Percentiles rank a stretch among this genome's conserved stretches.
These are phyloP conservation scores for Cyanoramphus novaezelandiae DNA, from an alignment of 2,113 vertebrate genomes.

Conservation along the genomic window DNA sequence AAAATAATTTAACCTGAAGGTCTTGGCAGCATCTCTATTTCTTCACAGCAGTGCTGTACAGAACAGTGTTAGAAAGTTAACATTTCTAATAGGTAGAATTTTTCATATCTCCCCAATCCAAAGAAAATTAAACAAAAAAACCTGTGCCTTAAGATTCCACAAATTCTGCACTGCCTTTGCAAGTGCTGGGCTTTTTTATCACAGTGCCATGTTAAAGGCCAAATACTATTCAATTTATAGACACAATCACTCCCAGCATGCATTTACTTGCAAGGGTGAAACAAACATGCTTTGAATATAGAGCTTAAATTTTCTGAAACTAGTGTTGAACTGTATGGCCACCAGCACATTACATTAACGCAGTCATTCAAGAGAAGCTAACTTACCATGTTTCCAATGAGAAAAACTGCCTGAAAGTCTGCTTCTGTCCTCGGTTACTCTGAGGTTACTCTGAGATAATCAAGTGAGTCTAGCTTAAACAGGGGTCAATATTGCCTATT, in stretches of 20 bases:
- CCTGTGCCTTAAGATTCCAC: background rate
- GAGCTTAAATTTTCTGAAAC: background rate
- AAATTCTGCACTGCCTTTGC: background rate
- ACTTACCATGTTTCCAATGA: background rate
- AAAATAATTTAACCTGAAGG: slow-evolving; percentile 52
- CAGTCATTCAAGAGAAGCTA: background rate
- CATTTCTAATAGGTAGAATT: background rate
- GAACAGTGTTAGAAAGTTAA: background rate
- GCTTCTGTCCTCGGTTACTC: background rate
- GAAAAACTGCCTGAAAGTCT: background rate
- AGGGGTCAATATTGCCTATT: rapidly evolving
- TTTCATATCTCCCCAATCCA: background rate
- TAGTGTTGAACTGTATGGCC: background rate
- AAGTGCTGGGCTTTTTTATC: background rate
- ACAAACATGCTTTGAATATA: background rate
- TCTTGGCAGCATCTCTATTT: slow-evolving; percentile 28
- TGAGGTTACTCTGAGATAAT: background rate
- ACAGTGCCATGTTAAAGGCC: background rate
- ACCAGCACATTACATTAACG: background rate
- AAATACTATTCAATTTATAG: background rate
- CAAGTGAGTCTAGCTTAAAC: background rate
- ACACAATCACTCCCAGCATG: background rate
- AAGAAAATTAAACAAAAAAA: background rate
- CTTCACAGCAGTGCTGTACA: background rate
- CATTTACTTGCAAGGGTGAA: background rate